Conservation (phyloP, 2,888 invertebrate genomes). For the Brenthis ino region DNA sequence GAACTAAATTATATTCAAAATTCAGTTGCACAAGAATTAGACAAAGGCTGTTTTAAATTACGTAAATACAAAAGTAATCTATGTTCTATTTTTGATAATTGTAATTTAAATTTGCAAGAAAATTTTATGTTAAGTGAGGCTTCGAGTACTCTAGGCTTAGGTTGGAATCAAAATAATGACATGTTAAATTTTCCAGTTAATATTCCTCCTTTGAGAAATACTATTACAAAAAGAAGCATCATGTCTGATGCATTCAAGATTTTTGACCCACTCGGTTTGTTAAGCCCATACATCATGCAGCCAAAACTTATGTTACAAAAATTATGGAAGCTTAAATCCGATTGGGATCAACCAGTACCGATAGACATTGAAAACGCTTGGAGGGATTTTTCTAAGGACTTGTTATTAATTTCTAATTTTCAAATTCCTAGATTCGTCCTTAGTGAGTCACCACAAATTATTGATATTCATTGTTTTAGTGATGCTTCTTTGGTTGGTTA, state of each 20-base stretch:
- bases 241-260: slow-evolving; percentile 35
- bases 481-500: slow-evolving; percentile 10
- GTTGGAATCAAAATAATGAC: not conserved
- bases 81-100: not conserved
- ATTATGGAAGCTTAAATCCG: too few relatives aligned
- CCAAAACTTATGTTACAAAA: too few relatives aligned
- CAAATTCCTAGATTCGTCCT: not conserved
- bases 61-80: too few relatives aligned
- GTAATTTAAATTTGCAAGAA: too few relatives aligned
- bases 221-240: slow-evolving; percentile 36
- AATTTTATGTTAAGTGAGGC: too few relatives aligned
- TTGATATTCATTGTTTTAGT: not conserved
- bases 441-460: not conserved
- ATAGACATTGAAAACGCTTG: too few relatives aligned
- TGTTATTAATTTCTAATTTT: slow-evolving; percentile 7
- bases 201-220: not conserved
- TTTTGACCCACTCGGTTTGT: slow-evolving; percentile 37
- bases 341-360: too few relatives aligned
- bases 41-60: too few relatives aligned
- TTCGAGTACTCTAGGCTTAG: too few relatives aligned
- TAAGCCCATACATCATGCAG: slow-evolving; percentile 21
- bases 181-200: too few relatives aligned
- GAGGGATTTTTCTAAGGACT: slow-evolving; percentile 5
- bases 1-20: not conserved
- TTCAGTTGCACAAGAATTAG: too few relatives aligned